Base-by-base conservation (phyloP, 2,113 vertebrate genomes). In the Tylochromis polylepis region DNA sequence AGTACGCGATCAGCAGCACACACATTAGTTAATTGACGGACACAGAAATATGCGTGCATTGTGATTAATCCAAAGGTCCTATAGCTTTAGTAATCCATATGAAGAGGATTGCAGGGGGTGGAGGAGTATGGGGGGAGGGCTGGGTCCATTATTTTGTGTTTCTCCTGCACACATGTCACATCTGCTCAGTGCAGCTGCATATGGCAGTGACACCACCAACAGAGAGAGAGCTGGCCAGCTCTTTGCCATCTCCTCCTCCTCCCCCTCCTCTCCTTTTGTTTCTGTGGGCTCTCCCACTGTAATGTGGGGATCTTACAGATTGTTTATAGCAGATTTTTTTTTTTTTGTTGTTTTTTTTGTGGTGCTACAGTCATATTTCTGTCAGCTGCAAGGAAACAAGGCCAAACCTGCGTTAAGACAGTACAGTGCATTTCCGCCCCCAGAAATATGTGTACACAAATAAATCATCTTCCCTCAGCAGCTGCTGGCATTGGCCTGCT, bases 21-120 rank as follows among this genome's bases (percentile, higher is more conserved):
- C 6, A 27, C 16, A 22, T 22, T 31, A 38, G 18, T 86, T 41
- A 55, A 49, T 0, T 82, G 29, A 41, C 49, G 62, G 49, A 70
- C 51, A 43, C 18, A 57, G 22, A 85, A 24, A 81, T 79, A 89
- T 29, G 5, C 2, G 11, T 56, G 11, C 12, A 75, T 87, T 22
- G 34, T 79, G 49, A 51, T 87, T 90, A 92, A 89, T 85, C 89
- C 83, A 75, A 29, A 55, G 77, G 77, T 86, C 22, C 29, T 60
- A 51, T 38, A 43, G 27, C 36, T 83, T 84, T 46, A 79, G 85
- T 90, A 92, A 93, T 91, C 88, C 89, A 91, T 85, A 86, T 79
- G 46, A 91, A 85, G 18, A 1, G 75, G 84, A 89, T 90, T 83
- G 81, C 84, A 46, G 27, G 36, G 29, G 5, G 4, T 65, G 60